Evolutionary conservation across 2,113 vertebrate genomes (phyloP), one percentile per base, ranked within the genome.

Genomic region (Bagarius yarrelli): DNA sequence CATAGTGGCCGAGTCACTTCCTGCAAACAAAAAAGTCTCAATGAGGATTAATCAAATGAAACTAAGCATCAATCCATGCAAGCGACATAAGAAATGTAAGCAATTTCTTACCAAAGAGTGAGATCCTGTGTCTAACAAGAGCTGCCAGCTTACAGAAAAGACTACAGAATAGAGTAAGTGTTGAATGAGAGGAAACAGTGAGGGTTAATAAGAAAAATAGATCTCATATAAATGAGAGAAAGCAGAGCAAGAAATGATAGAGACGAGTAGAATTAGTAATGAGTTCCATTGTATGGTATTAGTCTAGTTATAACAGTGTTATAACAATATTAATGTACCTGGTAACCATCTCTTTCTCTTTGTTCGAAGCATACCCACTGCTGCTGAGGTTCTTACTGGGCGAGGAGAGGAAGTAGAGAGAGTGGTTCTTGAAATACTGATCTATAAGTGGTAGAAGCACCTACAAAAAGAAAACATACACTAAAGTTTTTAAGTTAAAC

Each of bases 121-220:
- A 99, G 91, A 99, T 99, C 92, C 98, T 96, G 93, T 99, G 97
- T 94, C 97, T 96, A 92, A 99, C 97, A 92, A 99, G 96, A 93
- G 96, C 96, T 90, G 97, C 98, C 90, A 99, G 95, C 95, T 99
- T 99, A 95, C 96, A 99, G 94, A 99, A 99, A 40, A 99, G 93
- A 93, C 98, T 99, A 81, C 74, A 67, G 40, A 77, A 83, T n/a
- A 81, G 25, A 66, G 0, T 76, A 16, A 50, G 60, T 21, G 21
- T 61, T 47, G 74, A 50, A 21, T 27, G 23, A 30, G 12, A 21
- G 47, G 21, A 72, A 60, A 74, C 21, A 63, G 16, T 8, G 44
- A 30, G 25, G 71, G 40, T 66, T 27, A 23, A 32, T 25, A 30
- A 57, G 34, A 16, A 61, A 60, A 32, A 69, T 40, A 2, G 25